Conservation (phyloP, 2,888 invertebrate genomes). For the Arrhopalites spinosus region DNA sequence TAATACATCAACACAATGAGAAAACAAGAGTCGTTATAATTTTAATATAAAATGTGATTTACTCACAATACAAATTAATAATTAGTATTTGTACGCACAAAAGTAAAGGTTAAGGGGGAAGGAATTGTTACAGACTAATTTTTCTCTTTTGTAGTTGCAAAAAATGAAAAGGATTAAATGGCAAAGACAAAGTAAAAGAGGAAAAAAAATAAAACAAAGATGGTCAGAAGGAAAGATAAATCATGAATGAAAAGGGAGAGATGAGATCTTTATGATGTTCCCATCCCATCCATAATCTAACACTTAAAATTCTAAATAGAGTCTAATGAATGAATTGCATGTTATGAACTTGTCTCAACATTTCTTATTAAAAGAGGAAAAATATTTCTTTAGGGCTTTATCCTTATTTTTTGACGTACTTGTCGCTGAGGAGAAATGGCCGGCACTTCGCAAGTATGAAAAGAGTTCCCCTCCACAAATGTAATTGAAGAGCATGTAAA, state of each 20-base stretch:
- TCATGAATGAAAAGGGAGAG: conserved; percentile 16
- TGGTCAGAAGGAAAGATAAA: conserved; percentile 15
- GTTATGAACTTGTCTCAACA: too few species aligned
- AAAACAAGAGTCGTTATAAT: neutral
- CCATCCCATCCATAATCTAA: neutral
- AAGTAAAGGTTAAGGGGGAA: too few species aligned
- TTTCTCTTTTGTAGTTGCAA: too few species aligned
- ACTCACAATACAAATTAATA: too few species aligned
- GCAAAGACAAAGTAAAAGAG: neutral
- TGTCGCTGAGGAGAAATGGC: conserved; percentile 79
- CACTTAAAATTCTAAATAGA: neutral
- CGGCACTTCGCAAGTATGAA: conserved; percentile 90
- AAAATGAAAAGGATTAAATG: too few species aligned
- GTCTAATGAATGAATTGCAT: conserved; percentile 8
- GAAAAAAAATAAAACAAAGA: conserved; percentile 11
- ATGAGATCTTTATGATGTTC: conserved; percentile 2
- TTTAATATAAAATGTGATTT: too few species aligned
- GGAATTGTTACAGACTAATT: too few species aligned
- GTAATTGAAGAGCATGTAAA: conserved; percentile 97
- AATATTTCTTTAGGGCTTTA: too few species aligned
- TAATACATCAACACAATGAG: neutral
- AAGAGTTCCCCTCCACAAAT: conserved; percentile 96
- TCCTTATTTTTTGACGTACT: too few species aligned
- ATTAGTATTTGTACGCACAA: too few species aligned
- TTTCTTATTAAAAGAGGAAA: too few species aligned